Evolutionary conservation across 2,888 invertebrate species (phyloP), one percentile per base, ranked within the genome.

Genomic region (Protula sp.): DNA sequence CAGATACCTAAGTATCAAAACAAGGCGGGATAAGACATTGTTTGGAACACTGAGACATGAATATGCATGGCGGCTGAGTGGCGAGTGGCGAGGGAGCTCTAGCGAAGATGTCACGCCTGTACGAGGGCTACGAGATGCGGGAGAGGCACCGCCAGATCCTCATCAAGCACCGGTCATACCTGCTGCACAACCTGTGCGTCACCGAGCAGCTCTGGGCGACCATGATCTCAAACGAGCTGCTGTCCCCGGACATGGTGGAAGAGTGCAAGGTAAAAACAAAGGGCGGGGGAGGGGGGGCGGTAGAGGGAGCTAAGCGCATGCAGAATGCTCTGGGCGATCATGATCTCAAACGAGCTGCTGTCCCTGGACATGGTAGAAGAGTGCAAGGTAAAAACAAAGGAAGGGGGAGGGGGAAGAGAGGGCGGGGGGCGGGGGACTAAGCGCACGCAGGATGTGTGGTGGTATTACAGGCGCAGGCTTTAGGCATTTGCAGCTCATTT

Each of bases 101-200:
- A n/a, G n/a, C n/a, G n/a, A n/a, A n/a, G n/a, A 38, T 38, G 45
- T 14, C 9, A 9, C n/a, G n/a, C n/a, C 45, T 50, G 9, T 55
- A 5, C 24, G 64, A 64, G 9, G 30, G 29, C 2, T 59, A 57
- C 47, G 61, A 64, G 61, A 64, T 64, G 64, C 29, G 48, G 26
- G 55, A 62, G 45, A 5, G 27, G 22, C 64, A 64, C 47, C 27
- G 61, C 19, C 14, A n/a, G 24, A 31, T 64, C 22, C 59, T 64
- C 45, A 47, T 28, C 19, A 38, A 47, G 5, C 50, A 30, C 31
- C 53, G 64, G 22, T 3, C 54, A 45, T 64, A 64, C 52, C 53
- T 64, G 26, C 57, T 64, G 30, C 64, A 64, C 55, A 64, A 64
- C 59, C 29, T 64, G 30, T 54, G 61, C 27, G 61, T 61, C 14